Conservation (phyloP, 1,140 invertebrate species). For the Drosophila virilis region DNA sequence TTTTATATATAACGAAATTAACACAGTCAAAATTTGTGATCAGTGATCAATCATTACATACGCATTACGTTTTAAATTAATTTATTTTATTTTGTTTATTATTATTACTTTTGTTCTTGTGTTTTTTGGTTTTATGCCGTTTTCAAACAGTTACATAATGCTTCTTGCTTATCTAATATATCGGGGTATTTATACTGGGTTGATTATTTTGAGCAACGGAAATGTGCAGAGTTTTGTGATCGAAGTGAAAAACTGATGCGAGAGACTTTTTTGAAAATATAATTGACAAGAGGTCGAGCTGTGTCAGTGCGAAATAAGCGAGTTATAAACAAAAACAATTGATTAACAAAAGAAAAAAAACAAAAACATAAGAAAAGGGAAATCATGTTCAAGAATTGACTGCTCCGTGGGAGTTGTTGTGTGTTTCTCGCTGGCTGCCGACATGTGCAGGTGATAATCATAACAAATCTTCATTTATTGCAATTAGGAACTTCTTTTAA, state of each 20-base stretch:
- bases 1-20: slow-evolving; percentile 82
- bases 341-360: slow-evolving; percentile 1
- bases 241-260: background rate
- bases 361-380: slow-evolving; percentile 1
- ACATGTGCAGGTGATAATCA: slow-evolving; percentile 40
- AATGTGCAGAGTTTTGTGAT: slow-evolving; percentile 29
- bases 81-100: slow-evolving; percentile 39
- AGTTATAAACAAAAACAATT: background rate
- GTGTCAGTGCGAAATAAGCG: slow-evolving; percentile 8
- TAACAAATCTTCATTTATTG: slow-evolving; percentile 77
- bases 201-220: slow-evolving; percentile 50
- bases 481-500: slow-evolving; percentile 80
- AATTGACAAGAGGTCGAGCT: slow-evolving; percentile 73
- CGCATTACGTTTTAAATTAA: slow-evolving; percentile 79
- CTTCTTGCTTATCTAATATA: slow-evolving; percentile 52
- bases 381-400: slow-evolving; percentile 43
- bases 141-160: slow-evolving; percentile 49
- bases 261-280: slow-evolving; percentile 25
- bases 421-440: slow-evolving; percentile 50
- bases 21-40: slow-evolving; percentile 84
- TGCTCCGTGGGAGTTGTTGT: slow-evolving; percentile 46
- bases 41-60: slow-evolving; percentile 83
- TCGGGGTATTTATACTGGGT: slow-evolving; percentile 37
- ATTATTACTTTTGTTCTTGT: slow-evolving; percentile 38
- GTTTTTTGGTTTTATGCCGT: slow-evolving; percentile 25